Percentiles rank a stretch among this genome's conserved stretches.
These are phyloP conservation scores for Arctopsyche grandis DNA, from an alignment of 1,140 invertebrate genomes.

Conservation along the genomic window DNA sequence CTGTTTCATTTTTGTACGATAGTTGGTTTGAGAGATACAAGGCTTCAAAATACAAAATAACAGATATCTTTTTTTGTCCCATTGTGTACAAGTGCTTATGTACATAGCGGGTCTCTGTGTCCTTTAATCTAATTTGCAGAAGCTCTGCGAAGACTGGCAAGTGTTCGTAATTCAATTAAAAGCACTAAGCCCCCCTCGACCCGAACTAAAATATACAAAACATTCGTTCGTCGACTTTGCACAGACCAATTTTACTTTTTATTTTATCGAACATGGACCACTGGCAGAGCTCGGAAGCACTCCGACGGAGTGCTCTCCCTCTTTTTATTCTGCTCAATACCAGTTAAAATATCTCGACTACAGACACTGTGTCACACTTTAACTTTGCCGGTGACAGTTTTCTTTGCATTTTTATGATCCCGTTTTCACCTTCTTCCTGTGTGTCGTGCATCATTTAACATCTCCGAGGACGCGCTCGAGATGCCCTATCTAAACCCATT, in stretches of 20 bases:
- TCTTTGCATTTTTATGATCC: slow-evolving; percentile 38
- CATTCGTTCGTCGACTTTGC: not conserved
- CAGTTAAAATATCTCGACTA: not conserved
- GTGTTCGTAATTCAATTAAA: slow-evolving; percentile 29
- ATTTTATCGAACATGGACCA: no score
- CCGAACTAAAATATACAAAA: slow-evolving; percentile 18
- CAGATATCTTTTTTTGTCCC: no score
- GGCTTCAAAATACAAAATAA: no score
- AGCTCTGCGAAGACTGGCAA: not conserved
- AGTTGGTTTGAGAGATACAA: no score
- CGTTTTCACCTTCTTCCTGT: slow-evolving; percentile 19
- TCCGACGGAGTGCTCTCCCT: no score
- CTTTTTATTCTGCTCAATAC: no score
- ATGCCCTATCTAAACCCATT: not conserved
- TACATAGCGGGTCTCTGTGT: not conserved
- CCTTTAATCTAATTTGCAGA: slow-evolving; percentile 11
- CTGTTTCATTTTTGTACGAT: no score
- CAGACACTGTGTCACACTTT: slow-evolving; percentile 17
- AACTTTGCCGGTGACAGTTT: slow-evolving; percentile 33
- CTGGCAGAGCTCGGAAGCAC: no score
- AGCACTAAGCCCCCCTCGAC: slow-evolving; percentile 6
- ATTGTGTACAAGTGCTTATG: not conserved
- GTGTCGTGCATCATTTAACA: slow-evolving; percentile 26
- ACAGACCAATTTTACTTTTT: no score
- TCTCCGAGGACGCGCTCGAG: not conserved